Base-by-base conservation (phyloP, 64 coral and sea anemone genomes). In the Actinia tenebrosa region DNA sequence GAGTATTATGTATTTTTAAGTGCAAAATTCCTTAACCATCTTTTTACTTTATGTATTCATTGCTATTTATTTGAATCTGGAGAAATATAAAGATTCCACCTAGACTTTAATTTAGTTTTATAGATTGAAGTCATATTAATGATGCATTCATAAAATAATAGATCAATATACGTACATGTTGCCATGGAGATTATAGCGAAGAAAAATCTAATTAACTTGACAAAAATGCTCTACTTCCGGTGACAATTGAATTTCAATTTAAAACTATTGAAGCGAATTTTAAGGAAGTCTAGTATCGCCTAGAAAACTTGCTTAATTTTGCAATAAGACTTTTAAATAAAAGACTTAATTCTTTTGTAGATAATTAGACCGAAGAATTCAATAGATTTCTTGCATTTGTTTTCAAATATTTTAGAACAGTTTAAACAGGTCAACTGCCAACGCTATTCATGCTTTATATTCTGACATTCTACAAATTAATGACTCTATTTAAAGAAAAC, bases 151-250 rank as follows among this genome's bases (percentile, higher is more conserved):
- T 30, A 4, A 30, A 2, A 69, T 23, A 23, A 20, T 8, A n/a
- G 8, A 69, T n/a, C 22, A 20, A 75, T 75, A 75, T 75, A 81
- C 79, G 79, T 81, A 81, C 17, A 81, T n/a, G 79, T 52, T 81
- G 46, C 79, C 46, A 81, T 81, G 79, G 79, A 18, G 15, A 81
- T 30, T 18, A 37, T 0, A 75, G 22, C 3, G 69, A 43, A 42
- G 26, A 2, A 42, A 26, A 75, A 75, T 75, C 69, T 75, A 75
- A 75, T 75, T 75, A 75, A 16, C 4, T 75, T 75, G n/a, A 75
- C 27, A 10, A 75, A 30, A 15, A 0, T 9, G 13, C 69, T 75
- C 10, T 30, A 75, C 26, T 75, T 75, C 69, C 69, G 69, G 69
- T 75, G 26, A 30, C 69, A 30, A 75, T 37, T 75, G 69, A 75